Evolutionary conservation across 2,113 vertebrate species (phyloP), one percentile per base, ranked within the genome.

Genomic region (Macquaria australasica): DNA sequence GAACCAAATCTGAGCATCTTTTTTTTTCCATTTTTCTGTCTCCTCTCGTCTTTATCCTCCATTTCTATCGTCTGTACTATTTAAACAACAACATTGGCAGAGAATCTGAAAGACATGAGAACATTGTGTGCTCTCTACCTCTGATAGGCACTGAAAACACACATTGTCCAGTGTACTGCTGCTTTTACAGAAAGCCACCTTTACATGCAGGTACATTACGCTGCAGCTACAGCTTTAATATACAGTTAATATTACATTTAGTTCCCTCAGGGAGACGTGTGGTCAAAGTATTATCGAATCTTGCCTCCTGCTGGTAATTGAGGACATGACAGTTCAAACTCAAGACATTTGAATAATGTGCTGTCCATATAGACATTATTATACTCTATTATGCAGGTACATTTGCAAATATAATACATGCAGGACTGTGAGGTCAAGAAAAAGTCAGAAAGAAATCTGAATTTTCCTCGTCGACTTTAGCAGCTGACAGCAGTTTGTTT

Each of bases 281-380:
- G 50, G 58, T 58, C 16, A 48, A 55, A 74, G 67, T 43, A 4
- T 81, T 69, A 82, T n/a, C 1, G 1, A 80, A 76, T 82, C 64
- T 79, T 88, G 82, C 86, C 87, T 87, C 87, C 87, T 92, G 89
- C 87, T 92, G 92, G 87, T 89, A 74, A 84, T 68, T 70, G 73
- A 88, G 63, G 71, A 87, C 73, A 92, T 71, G 73, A 64, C 79
- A 87, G 66, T 82, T 81, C 58, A 83, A 74, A 31, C 31, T 37
- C 0, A 5, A 77, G 69, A 31, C 48, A 0, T 83, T 39, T 79
- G 66, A 77, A 77, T 59, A 43, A n/a, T 68, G 21, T 0, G 4
- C 6, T 16, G 15, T n/a, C 28, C 1, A 3, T 67, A 50, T 23
- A 31, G 71, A 75, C 0, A 1, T 34, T 73, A 39, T 81, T 51